Base-by-base conservation (phyloP, 2,113 vertebrate species). In the Cinclus mexicanus region DNA sequence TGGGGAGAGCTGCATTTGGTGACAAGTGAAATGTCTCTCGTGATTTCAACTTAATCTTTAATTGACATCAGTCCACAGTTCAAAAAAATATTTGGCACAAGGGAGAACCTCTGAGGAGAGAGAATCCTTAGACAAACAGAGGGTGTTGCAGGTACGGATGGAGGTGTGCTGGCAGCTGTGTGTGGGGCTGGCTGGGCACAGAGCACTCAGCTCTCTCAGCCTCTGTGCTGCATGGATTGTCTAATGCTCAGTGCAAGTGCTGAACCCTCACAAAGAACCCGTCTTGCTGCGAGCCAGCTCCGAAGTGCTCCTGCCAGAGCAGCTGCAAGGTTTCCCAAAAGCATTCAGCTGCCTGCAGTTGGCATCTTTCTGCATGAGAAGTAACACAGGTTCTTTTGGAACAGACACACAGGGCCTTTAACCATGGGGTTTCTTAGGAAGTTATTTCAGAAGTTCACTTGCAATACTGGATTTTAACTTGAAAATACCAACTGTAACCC, bases 41-140 rank as follows among this genome's bases (percentile, higher is more conserved):
- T 80, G 93, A 95, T 97, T 88, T 84, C 96, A 96, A 93, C 90
- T 70, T 83, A 13, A 42, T 93, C 90, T 94, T 90, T 86, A 56
- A 92, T 16, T 88, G 83, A 94, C 84, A 46, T 90, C 37, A 95
- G 96, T 93, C 94, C 96, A 96, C 93, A 96, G 96, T 96, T 96
- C 96, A 97, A 93, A 97, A 97, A 96, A 81, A 17, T 95, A 79
- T 96, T 96, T 95, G 95, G 93, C 95, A 60, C 94, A 68, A 95
- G 92, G 90, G 95, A 96, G 90, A 93, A 60, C n/a, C 83, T 89
- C 18, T 97, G 96, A 96, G 93, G 94, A 96, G 95, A 96, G 35
- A 52, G 50, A 52, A 17, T 1, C 95, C 88, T 87, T 96, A 96
- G 94, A 23, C 80, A 94, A 71, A 29, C 86, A 95, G 90, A 97